Base-by-base conservation (phyloP, 2,113 vertebrate species). In the Pterocles burchelli region DNA sequence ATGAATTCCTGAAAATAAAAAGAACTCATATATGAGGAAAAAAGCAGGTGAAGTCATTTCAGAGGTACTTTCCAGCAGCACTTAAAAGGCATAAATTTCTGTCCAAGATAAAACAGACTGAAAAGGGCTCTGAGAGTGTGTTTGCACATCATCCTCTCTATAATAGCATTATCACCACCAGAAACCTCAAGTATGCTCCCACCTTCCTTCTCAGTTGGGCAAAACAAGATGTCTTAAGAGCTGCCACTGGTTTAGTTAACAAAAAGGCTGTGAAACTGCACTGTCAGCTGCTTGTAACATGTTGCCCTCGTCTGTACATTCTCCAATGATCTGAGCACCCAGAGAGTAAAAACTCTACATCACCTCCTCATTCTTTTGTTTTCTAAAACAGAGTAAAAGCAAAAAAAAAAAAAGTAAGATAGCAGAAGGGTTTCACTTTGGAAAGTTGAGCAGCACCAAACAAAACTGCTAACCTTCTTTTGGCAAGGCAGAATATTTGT, bases 1-100 rank as follows among this genome's bases (percentile, higher is more conserved):
- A 91, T 80, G 34, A 97, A 96, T 95, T 96, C 65, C 94, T 95
- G 95, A 96, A 97, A 92, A 85, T 74, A 97, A 97, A 93, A 43
- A 96, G 92, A 95, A 93, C 51, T 70, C 92, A 36, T n/a, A 36
- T 33, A 85, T 36, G 82, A 95, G 82, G 83, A 94, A 89, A 93
- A 97, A 72, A 92, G 18, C 38, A 85, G 87, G 72, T 87, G 90
- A 88, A 79, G 80, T 92, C 21, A 93, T 90, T 96, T 93, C 80
- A 89, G 87, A 97, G 54, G 75, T 66, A 83, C 76, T 72, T 96
- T 93, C 75, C 25, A 91, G 88, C 77, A 71, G 38, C 77, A 95
- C 67, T 87, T 80, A 85, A 89, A 95, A 97, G 76, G 33, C 34
- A 52, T 52, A 55, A 5, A 3, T 5, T 31, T 93, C 48, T 85